These are phyloP conservation scores for Leptopilina clavipes DNA, from an alignment of 1,140 invertebrate genomes.

Conservation along the genomic window DNA sequence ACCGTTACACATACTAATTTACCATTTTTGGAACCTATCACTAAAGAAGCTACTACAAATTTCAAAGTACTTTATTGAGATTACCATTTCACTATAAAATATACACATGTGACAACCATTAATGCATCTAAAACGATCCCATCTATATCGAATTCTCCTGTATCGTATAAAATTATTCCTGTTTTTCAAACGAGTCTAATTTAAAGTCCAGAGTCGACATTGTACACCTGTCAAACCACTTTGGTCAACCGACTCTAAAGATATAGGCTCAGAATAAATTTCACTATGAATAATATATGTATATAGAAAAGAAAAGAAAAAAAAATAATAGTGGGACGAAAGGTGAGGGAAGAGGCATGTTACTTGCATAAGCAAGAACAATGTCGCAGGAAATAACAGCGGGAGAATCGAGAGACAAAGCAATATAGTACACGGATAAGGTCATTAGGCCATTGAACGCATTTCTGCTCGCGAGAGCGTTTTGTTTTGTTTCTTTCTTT, in stretches of 20 bases:
- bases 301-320: background rate
- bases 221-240: slow-evolving; percentile 18
- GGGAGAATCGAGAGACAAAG: slow-evolving; percentile 30
- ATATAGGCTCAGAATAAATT: background rate
- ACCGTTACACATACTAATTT: no score
- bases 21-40: no score
- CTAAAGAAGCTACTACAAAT: no score
- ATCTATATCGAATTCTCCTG: background rate
- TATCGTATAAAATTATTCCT: background rate
- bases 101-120: no score
- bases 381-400: slow-evolving; percentile 43
- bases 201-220: background rate
- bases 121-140: background rate
- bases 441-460: slow-evolving; percentile 55
- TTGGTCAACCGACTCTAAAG: slow-evolving; percentile 30
- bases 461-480: background rate
- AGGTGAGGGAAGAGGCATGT: slow-evolving; percentile 27
- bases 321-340: slow-evolving; percentile 27
- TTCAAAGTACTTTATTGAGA: no score
- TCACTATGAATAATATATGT: background rate
- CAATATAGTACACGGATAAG: slow-evolving; percentile 40
- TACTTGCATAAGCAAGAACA: slow-evolving; percentile 47
- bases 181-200: background rate
- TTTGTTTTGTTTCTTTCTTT: no score
- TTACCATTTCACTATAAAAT: no score